phyloP scores from a whole-genome alignment of 2,797 vertebrate genomes.

The Hyperoplus lanceolatus region DNA sequence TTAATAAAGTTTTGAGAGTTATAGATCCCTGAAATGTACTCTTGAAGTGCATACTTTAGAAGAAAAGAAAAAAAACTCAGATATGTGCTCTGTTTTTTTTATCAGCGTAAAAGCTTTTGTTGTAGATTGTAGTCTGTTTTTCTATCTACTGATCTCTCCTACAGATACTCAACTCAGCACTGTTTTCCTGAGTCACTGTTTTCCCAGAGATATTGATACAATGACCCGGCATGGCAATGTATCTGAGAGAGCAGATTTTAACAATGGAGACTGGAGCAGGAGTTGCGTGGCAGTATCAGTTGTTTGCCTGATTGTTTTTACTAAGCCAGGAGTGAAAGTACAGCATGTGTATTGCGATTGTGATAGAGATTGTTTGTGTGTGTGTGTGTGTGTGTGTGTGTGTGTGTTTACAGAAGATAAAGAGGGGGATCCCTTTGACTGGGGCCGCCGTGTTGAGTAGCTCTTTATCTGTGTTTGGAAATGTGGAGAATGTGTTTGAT shows the following conservation, averaged over 20 bases:
- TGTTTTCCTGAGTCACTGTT: conserved; percentile 46
- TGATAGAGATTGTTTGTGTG: neutral
- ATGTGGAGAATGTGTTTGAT: conserved; percentile 82
- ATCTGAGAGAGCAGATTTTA: conserved; percentile 8
- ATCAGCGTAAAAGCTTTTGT: conserved; percentile 54
- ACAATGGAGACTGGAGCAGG: neutral
- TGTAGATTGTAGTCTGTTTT: conserved; percentile 35
- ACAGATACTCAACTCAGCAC: conserved; percentile 7
- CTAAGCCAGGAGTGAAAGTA: too few relatives aligned
- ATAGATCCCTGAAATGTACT: too few relatives aligned
- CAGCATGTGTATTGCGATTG: too few relatives aligned
- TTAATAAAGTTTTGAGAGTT: too few relatives aligned
- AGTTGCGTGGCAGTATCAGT: neutral
- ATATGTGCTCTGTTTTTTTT: conserved; percentile 20
- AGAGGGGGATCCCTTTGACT: conserved; percentile 54
- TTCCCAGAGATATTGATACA: conserved; percentile 35
- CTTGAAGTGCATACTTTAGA: neutral
- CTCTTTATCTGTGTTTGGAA: conserved; percentile 67
- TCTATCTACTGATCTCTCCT: conserved; percentile 42
- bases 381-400: conserved; percentile 28
- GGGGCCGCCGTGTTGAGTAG: conserved; percentile 61
- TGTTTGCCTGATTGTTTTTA: neutral
- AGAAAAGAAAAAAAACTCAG: conserved; percentile 17
- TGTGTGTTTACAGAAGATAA: conserved; percentile 47
- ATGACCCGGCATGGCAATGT: neutral